These are phyloP conservation scores for Vireo altiloquus DNA, from an alignment of 2,113 vertebrate species.

Conservation along the genomic window DNA sequence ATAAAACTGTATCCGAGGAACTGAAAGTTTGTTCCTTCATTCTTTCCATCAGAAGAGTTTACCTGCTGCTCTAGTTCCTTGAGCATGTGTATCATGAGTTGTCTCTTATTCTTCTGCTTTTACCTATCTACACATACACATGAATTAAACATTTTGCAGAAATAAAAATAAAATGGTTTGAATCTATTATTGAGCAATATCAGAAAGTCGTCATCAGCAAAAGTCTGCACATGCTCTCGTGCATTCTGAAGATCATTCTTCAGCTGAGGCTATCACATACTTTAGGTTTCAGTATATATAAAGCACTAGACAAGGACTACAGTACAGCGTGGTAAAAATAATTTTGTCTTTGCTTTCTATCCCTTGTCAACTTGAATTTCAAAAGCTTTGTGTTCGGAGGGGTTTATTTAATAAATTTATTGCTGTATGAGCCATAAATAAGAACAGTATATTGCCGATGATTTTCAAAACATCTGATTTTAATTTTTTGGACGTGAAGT, in stretches of 20 bases:
- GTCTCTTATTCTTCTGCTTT: not conserved
- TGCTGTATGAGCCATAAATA: not conserved
- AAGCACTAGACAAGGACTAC: not conserved
- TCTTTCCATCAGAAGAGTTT: not conserved
- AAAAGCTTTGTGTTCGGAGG: not conserved
- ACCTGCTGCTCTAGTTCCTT: not conserved
- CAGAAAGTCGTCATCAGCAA: not conserved
- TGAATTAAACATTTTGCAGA: not conserved
- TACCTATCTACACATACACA: not conserved
- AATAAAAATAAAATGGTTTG: not conserved
- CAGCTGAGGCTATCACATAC: rapidly evolving
- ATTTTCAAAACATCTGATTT: not conserved
- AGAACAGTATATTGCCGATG: not conserved
- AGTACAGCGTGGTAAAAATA: not conserved
- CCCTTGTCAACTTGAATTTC: not conserved
- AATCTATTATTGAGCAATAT: not conserved
- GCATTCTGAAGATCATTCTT: not conserved
- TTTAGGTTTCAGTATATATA: not conserved
- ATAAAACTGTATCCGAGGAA: not conserved
- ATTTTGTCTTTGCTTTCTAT: not conserved
- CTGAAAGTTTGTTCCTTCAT: not conserved
- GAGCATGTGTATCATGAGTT: not conserved
- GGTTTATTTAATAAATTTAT: not conserved
- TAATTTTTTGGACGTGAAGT: not conserved
- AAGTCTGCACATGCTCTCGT: not conserved